These are phyloP conservation scores for Oreochromis aureus DNA, from an alignment of 2,113 vertebrate species.

Conservation along the genomic window DNA sequence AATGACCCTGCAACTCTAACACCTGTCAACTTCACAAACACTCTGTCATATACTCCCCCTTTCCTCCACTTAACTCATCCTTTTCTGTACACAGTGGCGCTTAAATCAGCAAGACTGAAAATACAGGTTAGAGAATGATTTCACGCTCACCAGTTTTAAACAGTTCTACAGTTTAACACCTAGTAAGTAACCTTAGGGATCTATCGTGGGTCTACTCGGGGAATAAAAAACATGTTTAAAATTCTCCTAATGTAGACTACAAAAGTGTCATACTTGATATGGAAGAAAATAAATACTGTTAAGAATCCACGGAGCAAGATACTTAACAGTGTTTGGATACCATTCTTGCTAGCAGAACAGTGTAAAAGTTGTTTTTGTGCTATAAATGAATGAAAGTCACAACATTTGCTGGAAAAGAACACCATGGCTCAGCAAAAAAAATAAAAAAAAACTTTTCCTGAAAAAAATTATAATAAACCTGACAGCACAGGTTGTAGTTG, in stretches of 20 bases:
- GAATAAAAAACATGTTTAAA: not conserved
- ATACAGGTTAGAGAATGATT: not conserved
- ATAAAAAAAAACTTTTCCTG: not conserved
- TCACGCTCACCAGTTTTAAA: not conserved
- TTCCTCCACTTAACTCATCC: not conserved
- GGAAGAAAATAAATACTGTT: not conserved
- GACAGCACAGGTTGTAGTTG: not conserved
- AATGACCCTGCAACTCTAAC: conserved; percentile 52
- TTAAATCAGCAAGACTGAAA: not conserved
- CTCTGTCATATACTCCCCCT: not conserved
- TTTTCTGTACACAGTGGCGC: not conserved
- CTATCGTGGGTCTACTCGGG: not conserved
- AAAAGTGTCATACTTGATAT: not conserved
- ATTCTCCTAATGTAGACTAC: not conserved
- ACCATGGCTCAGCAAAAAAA: not conserved
- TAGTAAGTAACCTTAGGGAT: not conserved
- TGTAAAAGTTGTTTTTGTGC: not conserved
- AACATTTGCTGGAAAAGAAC: not conserved
- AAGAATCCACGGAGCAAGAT: not conserved
- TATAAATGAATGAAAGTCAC: conserved; percentile 10
- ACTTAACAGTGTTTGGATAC: not conserved
- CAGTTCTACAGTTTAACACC: not conserved
- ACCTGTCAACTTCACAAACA: conserved; percentile 52
- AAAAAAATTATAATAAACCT: not conserved
- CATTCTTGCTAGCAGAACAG: not conserved